Percentiles rank a stretch among this genome's conserved stretches.
Conservation (phyloP, 1,140 invertebrate genomes). For the Drosophila miranda region DNA sequence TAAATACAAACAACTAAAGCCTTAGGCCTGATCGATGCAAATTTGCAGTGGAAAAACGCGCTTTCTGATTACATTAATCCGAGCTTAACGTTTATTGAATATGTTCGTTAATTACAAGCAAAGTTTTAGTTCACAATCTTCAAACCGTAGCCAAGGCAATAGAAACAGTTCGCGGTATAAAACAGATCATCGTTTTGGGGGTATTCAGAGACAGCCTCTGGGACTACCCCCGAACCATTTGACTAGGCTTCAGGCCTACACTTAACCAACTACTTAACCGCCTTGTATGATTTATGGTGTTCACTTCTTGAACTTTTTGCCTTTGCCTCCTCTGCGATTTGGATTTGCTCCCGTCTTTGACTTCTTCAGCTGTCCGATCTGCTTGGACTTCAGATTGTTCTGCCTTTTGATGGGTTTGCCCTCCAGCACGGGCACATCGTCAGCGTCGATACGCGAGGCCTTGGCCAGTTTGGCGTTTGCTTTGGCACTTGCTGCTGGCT, state of each 20-base stretch:
- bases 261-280: slow-evolving; percentile 18
- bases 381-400: slow-evolving; percentile 75
- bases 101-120: slow-evolving; percentile 24
- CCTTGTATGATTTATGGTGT: background rate
- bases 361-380: slow-evolving; percentile 78
- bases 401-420: slow-evolving; percentile 63
- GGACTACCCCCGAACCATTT: slow-evolving; percentile 24
- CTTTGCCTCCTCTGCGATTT: slow-evolving; percentile 32
- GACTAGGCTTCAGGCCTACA: slow-evolving; percentile 9
- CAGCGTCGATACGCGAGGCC: slow-evolving; percentile 29
- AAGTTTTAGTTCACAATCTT: slow-evolving; percentile 16
- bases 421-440: slow-evolving; percentile 62
- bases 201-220: background rate
- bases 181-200: slow-evolving; percentile 11
- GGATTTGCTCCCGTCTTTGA: slow-evolving; percentile 45
- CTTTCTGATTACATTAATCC: slow-evolving; percentile 15
- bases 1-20: slow-evolving; percentile 1
- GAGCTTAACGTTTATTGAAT: slow-evolving; percentile 40
- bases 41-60: slow-evolving; percentile 4
- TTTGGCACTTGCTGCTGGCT: background rate
- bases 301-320: slow-evolving; percentile 61
- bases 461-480: slow-evolving; percentile 16
- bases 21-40: background rate
- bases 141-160: slow-evolving; percentile 6
- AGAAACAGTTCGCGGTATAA: slow-evolving; percentile 17